Evolutionary conservation across 2,113 vertebrate genomes (phyloP), one percentile per base, ranked within the genome.

Genomic region (Phaethon lepturus): DNA sequence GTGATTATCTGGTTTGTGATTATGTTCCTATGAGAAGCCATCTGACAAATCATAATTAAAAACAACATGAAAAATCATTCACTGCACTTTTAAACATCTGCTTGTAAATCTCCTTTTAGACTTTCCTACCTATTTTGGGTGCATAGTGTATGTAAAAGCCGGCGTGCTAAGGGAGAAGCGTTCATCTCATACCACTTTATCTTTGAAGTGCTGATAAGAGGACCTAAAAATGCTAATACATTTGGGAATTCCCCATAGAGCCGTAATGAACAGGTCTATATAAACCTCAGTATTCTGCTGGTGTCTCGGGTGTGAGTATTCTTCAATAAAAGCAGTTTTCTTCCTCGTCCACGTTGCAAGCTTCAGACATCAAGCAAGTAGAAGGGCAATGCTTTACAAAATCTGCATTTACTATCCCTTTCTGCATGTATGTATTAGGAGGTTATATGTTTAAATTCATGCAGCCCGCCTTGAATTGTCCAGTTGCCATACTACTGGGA

Each of bases 131-230:
- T 90, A 83, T 95, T 90, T 91, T 76, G 87, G 74, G 95, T 45
- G 63, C 42, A 45, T 22, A 22, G 53, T 10, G 23, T 38, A 87
- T 42, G 73, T 58, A 81, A 96, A 95, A 82, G 31, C 69, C 5
- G 0, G 58, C 5, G 4, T 1, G 4, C 89, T 42, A 79, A 73
- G 81, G 77, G 84, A 85, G 58, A 91, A 88, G 58, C 4, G 5
- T 72, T 95, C 92, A 40, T 95, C 97, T 86, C 84, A 3, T 13
- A 8, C 96, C 96, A 91, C 90, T 96, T 95, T 86, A 96, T 97
- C 97, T 97, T 92, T 94, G 85, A 95, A 97, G 94, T 53, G 92
- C 82, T 60, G 92, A 97, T 97, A 97, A 95, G 94, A 95, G 89
- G 78, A 79, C 94, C 94, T 93, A 91, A 93, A 93, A 95, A 97